Evolutionary conservation across 2,113 vertebrate genomes (phyloP).

Genomic region (Plectropomus leopardus): DNA sequence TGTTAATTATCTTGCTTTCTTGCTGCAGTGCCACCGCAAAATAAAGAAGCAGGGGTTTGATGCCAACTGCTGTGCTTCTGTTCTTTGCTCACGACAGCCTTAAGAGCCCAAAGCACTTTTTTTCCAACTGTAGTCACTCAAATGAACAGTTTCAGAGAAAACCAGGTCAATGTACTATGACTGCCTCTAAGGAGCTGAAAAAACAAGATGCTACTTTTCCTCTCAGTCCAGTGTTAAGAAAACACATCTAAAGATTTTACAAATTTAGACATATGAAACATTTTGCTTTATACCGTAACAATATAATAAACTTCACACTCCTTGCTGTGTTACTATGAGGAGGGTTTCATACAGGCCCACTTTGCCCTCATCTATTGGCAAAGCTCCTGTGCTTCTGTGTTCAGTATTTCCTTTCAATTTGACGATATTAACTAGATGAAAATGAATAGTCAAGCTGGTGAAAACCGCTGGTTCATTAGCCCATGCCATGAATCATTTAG

Average conservation of each 20-base stretch:
- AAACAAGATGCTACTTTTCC: slow-evolving; percentile 37
- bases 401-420: slow-evolving; percentile 31
- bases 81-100: slow-evolving; percentile 60
- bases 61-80: slow-evolving; percentile 60
- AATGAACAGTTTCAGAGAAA: slow-evolving; percentile 74
- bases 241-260: slow-evolving; percentile 18
- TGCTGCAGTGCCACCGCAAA: slow-evolving; percentile 48
- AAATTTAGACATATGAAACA: slow-evolving; percentile 33
- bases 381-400: neutral
- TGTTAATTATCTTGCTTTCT: slow-evolving; percentile 77
- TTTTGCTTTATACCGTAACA: slow-evolving; percentile 15
- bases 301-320: neutral
- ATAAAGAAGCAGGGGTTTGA: slow-evolving; percentile 57
- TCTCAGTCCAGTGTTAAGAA: slow-evolving; percentile 12
- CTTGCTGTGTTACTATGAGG: neutral
- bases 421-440: slow-evolving; percentile 41
- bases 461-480: slow-evolving; percentile 49
- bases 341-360: neutral
- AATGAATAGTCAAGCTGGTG: slow-evolving; percentile 49
- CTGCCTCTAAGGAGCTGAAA: slow-evolving; percentile 62
- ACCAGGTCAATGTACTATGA: slow-evolving; percentile 75
- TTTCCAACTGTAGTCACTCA: slow-evolving; percentile 57
- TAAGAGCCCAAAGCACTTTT: slow-evolving; percentile 52
- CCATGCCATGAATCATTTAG: slow-evolving; percentile 58
- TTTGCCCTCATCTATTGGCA: slow-evolving; percentile 16